Evolutionary conservation across 2,113 vertebrate genomes (phyloP).

Genomic region (Apteryx mantelli): DNA sequence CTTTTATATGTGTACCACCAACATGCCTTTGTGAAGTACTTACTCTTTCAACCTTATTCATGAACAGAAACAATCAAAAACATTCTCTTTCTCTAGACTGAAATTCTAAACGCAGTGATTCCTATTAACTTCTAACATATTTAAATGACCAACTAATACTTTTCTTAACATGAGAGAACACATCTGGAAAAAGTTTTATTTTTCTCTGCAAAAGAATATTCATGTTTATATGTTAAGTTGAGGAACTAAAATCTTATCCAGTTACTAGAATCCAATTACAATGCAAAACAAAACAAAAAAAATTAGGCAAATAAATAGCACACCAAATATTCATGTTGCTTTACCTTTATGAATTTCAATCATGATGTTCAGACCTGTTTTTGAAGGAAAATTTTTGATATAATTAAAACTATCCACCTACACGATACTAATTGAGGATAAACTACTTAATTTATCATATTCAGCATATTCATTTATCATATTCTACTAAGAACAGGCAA

Average conservation of each 20-base stretch:
- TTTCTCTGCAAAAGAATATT: not conserved
- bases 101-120: not conserved
- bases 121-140: not conserved
- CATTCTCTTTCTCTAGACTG: not conserved
- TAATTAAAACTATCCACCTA: not conserved
- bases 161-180: not conserved
- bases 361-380: not conserved
- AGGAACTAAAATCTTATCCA: not conserved
- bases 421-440: not conserved
- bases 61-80: not conserved
- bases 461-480: not conserved
- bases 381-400: not conserved
- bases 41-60: not conserved
- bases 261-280: not conserved
- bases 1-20: not conserved
- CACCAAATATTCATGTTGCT: not conserved
- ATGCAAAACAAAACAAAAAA: not conserved
- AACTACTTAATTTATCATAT: not conserved
- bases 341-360: not conserved
- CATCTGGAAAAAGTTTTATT: not conserved
- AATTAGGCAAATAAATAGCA: slow-evolving; percentile 23
- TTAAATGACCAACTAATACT: not conserved
- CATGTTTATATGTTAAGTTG: not conserved
- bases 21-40: not conserved
- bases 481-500: not conserved